These are phyloP conservation scores for Phortica magna DNA, from an alignment of 2,888 invertebrate genomes.

Conservation along the genomic window DNA sequence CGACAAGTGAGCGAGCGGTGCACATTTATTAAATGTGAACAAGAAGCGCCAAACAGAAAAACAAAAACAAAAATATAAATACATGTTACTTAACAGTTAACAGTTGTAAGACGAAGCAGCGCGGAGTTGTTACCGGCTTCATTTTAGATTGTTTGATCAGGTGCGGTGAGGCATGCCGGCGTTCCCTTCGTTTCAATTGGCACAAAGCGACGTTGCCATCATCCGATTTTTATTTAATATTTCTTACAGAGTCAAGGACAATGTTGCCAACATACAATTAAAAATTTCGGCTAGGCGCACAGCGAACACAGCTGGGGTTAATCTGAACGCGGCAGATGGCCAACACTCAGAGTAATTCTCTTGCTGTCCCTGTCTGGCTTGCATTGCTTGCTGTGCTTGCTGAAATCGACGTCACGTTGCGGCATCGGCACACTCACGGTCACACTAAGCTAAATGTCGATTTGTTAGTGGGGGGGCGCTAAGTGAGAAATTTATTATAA, in stretches of 20 bases:
- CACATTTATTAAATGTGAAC: background rate
- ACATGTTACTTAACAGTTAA: background rate
- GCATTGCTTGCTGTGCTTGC: conserved; percentile 48
- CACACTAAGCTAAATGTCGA: too few relatives aligned
- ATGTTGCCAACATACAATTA: conserved; percentile 75
- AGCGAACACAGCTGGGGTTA: conserved; percentile 43
- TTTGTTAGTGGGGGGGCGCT: too few relatives aligned
- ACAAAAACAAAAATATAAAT: background rate
- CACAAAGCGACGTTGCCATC: background rate
- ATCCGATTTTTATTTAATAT: conserved; percentile 15
- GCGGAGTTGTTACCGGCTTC: background rate
- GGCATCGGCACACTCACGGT: too few relatives aligned
- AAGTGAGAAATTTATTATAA: conserved; percentile 52
- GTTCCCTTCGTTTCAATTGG: too few relatives aligned
- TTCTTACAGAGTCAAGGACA: conserved; percentile 40
- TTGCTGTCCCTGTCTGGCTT: too few relatives aligned
- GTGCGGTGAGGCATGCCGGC: too few relatives aligned
- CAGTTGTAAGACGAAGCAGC: conserved; percentile 8
- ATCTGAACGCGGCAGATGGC: background rate
- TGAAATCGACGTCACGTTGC: conserved; percentile 47
- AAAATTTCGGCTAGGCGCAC: conserved; percentile 62
- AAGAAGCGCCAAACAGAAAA: background rate
- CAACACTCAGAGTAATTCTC: background rate
- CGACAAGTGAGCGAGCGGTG: background rate
- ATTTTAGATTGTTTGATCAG: too few relatives aligned